Evolutionary conservation across 1,140 invertebrate species (phyloP).

Genomic region (Nasonia vitripennis): DNA sequence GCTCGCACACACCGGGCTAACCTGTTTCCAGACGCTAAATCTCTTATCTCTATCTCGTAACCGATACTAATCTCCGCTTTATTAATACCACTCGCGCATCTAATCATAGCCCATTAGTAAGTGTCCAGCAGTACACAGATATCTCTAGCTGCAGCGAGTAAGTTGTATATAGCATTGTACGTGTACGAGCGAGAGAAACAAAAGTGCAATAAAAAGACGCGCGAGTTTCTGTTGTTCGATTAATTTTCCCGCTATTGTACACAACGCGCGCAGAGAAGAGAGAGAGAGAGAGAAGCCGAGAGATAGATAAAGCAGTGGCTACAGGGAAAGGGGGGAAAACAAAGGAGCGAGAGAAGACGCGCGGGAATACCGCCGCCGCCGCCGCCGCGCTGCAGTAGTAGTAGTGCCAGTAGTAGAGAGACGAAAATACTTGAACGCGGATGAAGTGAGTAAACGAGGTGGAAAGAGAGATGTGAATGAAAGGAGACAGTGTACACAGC

Average conservation of each 20-base stretch:
- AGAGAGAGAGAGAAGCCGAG: not conserved
- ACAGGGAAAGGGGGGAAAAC: not conserved
- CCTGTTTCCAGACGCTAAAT: too few relatives aligned
- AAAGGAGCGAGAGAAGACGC: constrained; percentile 5
- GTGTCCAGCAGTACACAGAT: too few relatives aligned
- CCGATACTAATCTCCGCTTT: too few relatives aligned
- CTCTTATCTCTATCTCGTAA: too few relatives aligned
- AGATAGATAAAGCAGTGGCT: not conserved
- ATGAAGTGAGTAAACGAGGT: constrained; percentile 44
- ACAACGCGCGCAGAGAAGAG: not conserved
- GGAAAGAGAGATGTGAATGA: constrained; percentile 34
- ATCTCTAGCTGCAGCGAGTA: too few relatives aligned
- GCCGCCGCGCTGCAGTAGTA: not conserved
- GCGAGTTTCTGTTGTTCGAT: not conserved
- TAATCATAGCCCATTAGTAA: too few relatives aligned
- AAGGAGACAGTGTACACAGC: constrained; percentile 3
- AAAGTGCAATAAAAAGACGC: too few relatives aligned
- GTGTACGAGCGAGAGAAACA: too few relatives aligned
- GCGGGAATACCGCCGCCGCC: not conserved
- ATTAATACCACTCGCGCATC: too few relatives aligned
- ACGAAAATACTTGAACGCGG: constrained; percentile 37
- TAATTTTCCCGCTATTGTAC: not conserved
- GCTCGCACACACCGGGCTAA: not conserved
- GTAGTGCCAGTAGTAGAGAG: not conserved
- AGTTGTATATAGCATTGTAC: too few relatives aligned